Conservation (phyloP, 2,113 vertebrate species). For the Python bivittatus region DNA sequence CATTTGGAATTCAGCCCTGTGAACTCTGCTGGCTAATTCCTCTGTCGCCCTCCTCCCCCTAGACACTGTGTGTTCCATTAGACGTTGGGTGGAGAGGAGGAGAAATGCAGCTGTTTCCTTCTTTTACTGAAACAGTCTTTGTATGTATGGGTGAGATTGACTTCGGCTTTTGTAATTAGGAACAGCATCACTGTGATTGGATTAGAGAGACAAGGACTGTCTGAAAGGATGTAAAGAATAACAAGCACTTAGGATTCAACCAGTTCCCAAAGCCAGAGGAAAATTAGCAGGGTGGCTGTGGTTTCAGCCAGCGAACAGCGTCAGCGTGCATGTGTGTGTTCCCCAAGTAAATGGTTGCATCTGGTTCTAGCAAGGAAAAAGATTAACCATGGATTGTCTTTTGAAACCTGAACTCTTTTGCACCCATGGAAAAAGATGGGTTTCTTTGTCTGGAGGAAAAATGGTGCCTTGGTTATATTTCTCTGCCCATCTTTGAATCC, state of each 20-base stretch:
- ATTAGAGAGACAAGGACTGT: slow-evolving; percentile 49
- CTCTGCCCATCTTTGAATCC: neutral
- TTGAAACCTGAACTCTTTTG: slow-evolving; percentile 58
- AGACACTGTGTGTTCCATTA: accelerated
- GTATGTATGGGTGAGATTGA: neutral
- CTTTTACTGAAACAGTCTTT: slow-evolving; percentile 30
- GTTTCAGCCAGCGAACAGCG: slow-evolving; percentile 41
- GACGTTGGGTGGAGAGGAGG: slow-evolving; percentile 22
- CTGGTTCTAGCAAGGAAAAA: slow-evolving; percentile 9
- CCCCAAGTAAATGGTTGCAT: slow-evolving; percentile 45
- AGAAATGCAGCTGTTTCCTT: slow-evolving; percentile 53
- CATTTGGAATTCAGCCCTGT: accelerated
- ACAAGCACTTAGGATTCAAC: slow-evolving; percentile 42
- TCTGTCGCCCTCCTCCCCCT: neutral
- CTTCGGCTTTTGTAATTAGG: slow-evolving; percentile 23
- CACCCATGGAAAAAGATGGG: slow-evolving; percentile 30
- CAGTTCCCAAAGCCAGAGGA: slow-evolving; percentile 48
- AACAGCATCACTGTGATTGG: slow-evolving; percentile 57
- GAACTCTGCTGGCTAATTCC: slow-evolving; percentile 15
- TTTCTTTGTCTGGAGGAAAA: neutral
- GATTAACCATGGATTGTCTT: slow-evolving; percentile 43
- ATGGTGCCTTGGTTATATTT: neutral
- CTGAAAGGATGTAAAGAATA: slow-evolving; percentile 47
- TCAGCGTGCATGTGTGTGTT: slow-evolving; percentile 31
- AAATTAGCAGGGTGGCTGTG: slow-evolving; percentile 52